These are phyloP conservation scores for Adelosebastes latens DNA, from an alignment of 2,797 vertebrate species.

Conservation along the genomic window DNA sequence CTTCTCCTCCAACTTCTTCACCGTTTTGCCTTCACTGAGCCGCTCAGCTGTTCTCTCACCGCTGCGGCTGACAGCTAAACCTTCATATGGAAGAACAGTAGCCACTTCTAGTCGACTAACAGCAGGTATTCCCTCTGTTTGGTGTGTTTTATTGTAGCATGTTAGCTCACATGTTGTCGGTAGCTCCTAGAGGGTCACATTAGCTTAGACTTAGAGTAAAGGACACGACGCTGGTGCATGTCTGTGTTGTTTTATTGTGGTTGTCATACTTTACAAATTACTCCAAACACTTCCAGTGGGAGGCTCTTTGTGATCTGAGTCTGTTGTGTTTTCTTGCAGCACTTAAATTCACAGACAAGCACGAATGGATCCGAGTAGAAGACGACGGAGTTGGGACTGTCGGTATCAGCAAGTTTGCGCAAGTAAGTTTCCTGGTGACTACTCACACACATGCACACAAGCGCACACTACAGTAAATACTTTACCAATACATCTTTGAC, in stretches of 20 bases:
- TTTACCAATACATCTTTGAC: background rate
- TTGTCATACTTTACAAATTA: background rate
- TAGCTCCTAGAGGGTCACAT: no score
- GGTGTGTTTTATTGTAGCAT: background rate
- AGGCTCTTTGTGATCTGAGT: background rate
- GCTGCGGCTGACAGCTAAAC: conserved; percentile 35
- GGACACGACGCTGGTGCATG: conserved; percentile 8
- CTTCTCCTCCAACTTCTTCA: conserved; percentile 72
- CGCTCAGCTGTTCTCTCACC: conserved; percentile 39
- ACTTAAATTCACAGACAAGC: conserved; percentile 97
- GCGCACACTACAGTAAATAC: background rate
- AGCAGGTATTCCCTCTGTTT: conserved; percentile 69
- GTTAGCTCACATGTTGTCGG: conserved; percentile 12
- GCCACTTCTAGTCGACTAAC: conserved; percentile 64
- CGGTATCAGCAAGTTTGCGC: conserved; percentile 97
- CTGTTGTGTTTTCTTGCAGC: conserved; percentile 80
- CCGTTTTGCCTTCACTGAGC: conserved; percentile 60
- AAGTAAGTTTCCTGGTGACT: conserved; percentile 83
- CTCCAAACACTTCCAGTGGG: background rate
- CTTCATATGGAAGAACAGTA: conserved; percentile 64
- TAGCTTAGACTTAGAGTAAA: conserved; percentile 2
- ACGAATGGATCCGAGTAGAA: conserved; percentile 95
- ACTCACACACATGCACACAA: rapidly evolving
- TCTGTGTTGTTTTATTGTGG: background rate
- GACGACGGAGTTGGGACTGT: conserved; percentile 90